These are phyloP conservation scores for Coregonus suidteri DNA, from an alignment of 2,797 vertebrate genomes.

Conservation along the genomic window DNA sequence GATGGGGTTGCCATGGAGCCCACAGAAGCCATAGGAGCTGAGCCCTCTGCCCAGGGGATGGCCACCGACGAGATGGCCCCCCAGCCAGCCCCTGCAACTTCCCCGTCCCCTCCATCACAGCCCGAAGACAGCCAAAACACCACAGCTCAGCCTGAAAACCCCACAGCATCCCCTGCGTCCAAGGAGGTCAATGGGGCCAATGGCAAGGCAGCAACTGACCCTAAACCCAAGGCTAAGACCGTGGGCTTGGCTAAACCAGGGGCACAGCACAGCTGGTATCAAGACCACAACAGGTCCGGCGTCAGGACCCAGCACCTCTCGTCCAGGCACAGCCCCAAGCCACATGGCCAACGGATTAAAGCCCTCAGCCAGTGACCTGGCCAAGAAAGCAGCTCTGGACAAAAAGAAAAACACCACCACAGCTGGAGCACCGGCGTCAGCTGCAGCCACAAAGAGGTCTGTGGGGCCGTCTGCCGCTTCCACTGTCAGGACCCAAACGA, in stretches of 20 bases:
- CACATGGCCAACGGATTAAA: constrained; percentile 51
- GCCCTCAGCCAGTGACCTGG: constrained; percentile 37
- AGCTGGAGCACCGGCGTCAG: constrained; percentile 29
- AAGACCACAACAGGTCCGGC: constrained; percentile 40
- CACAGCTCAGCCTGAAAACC: constrained; percentile 3
- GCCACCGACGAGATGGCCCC: constrained; percentile 24
- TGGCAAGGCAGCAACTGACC: constrained; percentile 40
- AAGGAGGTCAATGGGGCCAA: constrained; percentile 52
- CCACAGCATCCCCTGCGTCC: constrained; percentile 23
- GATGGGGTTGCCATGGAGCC: constrained; percentile 78
- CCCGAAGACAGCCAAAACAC: constrained; percentile 43
- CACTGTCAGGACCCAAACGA: constrained; percentile 49
- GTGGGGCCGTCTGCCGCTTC: constrained; percentile 25
- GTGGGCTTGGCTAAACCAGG: constrained; percentile 25
- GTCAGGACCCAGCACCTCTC: constrained; percentile 33
- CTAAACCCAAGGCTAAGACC: constrained; percentile 63
- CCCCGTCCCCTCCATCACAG: constrained; percentile 28
- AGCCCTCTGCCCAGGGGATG: constrained; percentile 40
- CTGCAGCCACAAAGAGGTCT: constrained; percentile 55
- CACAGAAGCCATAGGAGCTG: constrained; percentile 59
- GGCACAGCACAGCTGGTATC: constrained; percentile 23
- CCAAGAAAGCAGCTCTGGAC: constrained; percentile 46
- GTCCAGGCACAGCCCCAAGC: constrained; percentile 44
- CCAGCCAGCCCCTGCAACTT: constrained; percentile 35
- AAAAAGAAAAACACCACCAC: constrained; percentile 37